Evolutionary conservation across 1,140 invertebrate genomes (phyloP).

Genomic region (Zaprionus kolodkinae): DNA sequence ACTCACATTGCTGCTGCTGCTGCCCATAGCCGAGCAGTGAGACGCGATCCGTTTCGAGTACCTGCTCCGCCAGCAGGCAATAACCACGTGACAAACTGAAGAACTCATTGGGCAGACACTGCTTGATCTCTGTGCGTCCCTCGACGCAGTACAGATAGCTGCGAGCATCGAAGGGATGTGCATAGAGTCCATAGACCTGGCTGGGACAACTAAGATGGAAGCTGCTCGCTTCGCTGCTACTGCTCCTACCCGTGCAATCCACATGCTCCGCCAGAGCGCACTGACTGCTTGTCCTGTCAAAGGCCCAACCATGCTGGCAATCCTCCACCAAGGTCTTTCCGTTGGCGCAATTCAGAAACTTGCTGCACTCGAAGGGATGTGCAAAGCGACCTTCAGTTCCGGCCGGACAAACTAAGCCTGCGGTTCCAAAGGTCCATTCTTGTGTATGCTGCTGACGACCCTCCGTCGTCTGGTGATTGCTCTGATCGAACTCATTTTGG

Average conservation of each 20-base stretch:
- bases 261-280: background rate
- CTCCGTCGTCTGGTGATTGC: background rate
- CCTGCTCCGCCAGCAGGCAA: slow-evolving; percentile 40
- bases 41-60: slow-evolving; percentile 45
- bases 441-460: background rate
- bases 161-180: slow-evolving; percentile 86
- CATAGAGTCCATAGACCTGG: slow-evolving; percentile 53
- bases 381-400: slow-evolving; percentile 50
- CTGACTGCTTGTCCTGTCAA: background rate
- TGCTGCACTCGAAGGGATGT: slow-evolving; percentile 87
- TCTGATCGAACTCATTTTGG: slow-evolving; percentile 47
- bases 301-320: background rate
- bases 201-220: slow-evolving; percentile 46
- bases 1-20: background rate
- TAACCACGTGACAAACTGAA: slow-evolving; percentile 60
- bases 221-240: background rate
- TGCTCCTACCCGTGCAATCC: slow-evolving; percentile 5
- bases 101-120: slow-evolving; percentile 49
- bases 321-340: slow-evolving; percentile 56
- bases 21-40: background rate
- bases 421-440: background rate
- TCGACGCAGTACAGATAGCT: slow-evolving; percentile 88
- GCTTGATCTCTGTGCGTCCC: slow-evolving; percentile 84
- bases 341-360: slow-evolving; percentile 88
- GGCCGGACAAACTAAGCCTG: background rate